phyloP scores from a whole-genome alignment of 1,140 invertebrate genomes.

The Amyelois transitella region DNA sequence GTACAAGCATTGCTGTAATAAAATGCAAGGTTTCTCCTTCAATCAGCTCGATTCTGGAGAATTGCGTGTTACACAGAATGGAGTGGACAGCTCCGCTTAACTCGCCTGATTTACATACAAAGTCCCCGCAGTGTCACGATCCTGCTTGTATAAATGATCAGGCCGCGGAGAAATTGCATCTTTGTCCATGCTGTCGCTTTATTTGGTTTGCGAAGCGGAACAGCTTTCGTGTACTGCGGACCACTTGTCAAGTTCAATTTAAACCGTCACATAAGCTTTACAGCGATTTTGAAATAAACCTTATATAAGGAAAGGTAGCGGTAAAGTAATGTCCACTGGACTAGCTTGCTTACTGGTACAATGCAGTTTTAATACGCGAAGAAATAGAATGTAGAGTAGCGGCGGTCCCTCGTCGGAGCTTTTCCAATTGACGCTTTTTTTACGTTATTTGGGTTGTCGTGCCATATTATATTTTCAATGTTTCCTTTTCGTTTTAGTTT shows the following conservation, averaged over 20 bases:
- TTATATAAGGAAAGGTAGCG: too few species aligned
- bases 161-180: constrained; percentile 15
- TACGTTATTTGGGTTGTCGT: background rate
- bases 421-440: constrained; percentile 1
- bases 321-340: background rate
- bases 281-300: too few species aligned
- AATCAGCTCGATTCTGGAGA: constrained; percentile 19
- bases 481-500: background rate
- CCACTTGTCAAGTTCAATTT: background rate
- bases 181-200: constrained; percentile 11
- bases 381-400: background rate
- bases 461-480: background rate
- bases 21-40: constrained; percentile 37
- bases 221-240: constrained; percentile 16
- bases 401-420: background rate
- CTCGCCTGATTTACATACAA: constrained; percentile 36
- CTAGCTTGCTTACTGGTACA: constrained; percentile 13
- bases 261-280: background rate
- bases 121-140: constrained; percentile 27
- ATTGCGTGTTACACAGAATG: constrained; percentile 11
- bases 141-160: constrained; percentile 17
- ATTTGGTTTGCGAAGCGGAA: constrained; percentile 25
- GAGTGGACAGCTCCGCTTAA: constrained; percentile 2
- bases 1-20: constrained; percentile 4
- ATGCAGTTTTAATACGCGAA: constrained; percentile 4